A percentile compares a stretch with the other conserved stretches of the same genome.
phyloP scores from a whole-genome alignment of 2,888 invertebrate genomes.

The Rotaria sp. region DNA sequence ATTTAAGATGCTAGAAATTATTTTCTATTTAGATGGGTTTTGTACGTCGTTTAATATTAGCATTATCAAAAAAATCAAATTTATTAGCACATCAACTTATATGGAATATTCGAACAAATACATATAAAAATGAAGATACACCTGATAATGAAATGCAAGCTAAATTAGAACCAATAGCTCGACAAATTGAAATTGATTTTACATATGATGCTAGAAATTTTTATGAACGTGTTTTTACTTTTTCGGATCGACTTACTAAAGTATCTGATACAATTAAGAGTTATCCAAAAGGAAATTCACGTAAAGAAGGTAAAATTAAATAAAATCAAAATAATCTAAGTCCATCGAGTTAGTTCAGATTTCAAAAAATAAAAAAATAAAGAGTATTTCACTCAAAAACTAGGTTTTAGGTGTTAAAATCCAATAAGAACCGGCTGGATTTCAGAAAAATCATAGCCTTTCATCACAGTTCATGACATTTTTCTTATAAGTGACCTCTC shows the following conservation, averaged over 20 bases:
- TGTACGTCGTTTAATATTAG: conserved; percentile 86
- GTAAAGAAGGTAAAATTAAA: conserved; percentile 74
- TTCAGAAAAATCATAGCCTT: too few relatives aligned
- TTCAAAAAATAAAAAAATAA: too few relatives aligned
- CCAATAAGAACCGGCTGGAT: too few relatives aligned
- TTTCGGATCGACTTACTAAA: conserved; percentile 90
- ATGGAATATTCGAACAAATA: conserved; percentile 99
- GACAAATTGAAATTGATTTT: conserved; percentile 71
- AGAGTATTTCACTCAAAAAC: too few relatives aligned
- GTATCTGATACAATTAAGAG: conserved; percentile 87
- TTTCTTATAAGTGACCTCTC: too few relatives aligned
- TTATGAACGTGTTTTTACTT: conserved; percentile 92
- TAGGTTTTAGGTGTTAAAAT: too few relatives aligned
- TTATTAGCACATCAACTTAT: conserved; percentile 93
- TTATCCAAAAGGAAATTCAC: conserved; percentile 66
- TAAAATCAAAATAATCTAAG: background rate
- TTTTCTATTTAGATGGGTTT: conserved; percentile 64
- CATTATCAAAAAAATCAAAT: conserved; percentile 83
- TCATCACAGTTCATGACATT: too few relatives aligned
- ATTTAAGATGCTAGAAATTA: background rate
- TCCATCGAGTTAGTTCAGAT: too few relatives aligned
- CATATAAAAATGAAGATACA: conserved; percentile 59
- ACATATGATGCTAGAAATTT: conserved; percentile 90
- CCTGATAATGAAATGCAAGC: conserved; percentile 62
- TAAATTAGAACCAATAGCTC: conserved; percentile 66